Conservation (phyloP, 2,888 invertebrate genomes). For the Julus scanicus region DNA sequence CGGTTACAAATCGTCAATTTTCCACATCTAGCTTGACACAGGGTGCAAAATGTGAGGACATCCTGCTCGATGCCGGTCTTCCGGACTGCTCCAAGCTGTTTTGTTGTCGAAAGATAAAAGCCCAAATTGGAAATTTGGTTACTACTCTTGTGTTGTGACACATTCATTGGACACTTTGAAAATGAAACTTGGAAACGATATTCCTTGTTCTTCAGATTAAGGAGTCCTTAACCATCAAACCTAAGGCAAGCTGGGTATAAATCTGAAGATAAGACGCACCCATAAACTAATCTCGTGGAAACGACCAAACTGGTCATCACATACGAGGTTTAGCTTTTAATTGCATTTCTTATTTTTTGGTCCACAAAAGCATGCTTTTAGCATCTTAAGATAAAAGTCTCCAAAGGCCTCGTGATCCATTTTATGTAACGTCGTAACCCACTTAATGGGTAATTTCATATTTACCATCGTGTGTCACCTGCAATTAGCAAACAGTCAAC, state of each 20-base stretch:
- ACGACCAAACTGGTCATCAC: background rate
- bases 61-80: constrained; percentile 21
- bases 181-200: background rate
- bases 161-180: background rate
- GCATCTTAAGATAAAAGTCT: background rate
- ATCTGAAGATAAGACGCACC: constrained; percentile 20
- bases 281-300: background rate
- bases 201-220: background rate
- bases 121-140: constrained; percentile 7
- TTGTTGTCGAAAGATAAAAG: constrained; percentile 29
- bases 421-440: background rate
- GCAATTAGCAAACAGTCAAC: background rate
- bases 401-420: background rate
- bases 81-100: constrained; percentile 24
- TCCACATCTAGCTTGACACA: constrained; percentile 28
- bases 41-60: background rate
- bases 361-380: constrained; percentile 16
- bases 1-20: constrained; percentile 20
- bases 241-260: background rate
- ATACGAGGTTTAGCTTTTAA: background rate
- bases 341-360: constrained; percentile 2
- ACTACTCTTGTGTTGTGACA: background rate
- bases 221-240: background rate
- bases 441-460: background rate
- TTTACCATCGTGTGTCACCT: background rate